phyloP scores from a whole-genome alignment of 2,113 vertebrate species.

The Electrona antarctica region DNA sequence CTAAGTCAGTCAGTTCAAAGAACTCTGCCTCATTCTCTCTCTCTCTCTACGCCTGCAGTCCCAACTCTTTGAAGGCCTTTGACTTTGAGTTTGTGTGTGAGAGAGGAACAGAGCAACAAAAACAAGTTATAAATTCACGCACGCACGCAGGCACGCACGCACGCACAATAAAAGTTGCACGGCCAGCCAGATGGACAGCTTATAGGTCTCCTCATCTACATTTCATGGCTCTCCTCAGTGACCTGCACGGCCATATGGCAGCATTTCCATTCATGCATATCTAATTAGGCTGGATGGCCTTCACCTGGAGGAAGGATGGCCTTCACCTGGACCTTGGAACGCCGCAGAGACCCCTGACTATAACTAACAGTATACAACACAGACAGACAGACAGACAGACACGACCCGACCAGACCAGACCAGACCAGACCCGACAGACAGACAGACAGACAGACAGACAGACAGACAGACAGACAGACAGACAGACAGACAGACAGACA shows the following conservation, averaged over 20 bases:
- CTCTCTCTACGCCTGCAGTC: background rate
- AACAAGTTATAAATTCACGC: too few species aligned
- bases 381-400: too few species aligned
- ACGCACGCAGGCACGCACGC: too few species aligned
- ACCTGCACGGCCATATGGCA: slow-evolving; percentile 26
- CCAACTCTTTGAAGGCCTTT: background rate
- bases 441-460: too few species aligned
- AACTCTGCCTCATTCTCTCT: background rate
- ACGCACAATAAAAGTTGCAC: background rate
- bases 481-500: background rate
- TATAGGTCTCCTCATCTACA: slow-evolving; percentile 12
- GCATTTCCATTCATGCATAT: slow-evolving; percentile 35
- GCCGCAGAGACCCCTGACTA: too few species aligned
- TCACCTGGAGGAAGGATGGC: slow-evolving; percentile 24
- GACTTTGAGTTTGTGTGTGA: too few species aligned
- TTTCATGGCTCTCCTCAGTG: slow-evolving; percentile 10
- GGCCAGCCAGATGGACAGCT: background rate
- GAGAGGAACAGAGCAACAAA: background rate
- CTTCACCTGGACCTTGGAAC: slow-evolving; percentile 8
- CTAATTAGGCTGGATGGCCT: slow-evolving; percentile 21
- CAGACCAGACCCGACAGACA: too few species aligned
- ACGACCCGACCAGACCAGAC: too few species aligned
- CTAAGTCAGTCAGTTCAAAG: too few species aligned
- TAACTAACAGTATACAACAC: too few species aligned
- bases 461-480: too few species aligned